Evolutionary conservation across 2,888 invertebrate genomes (phyloP), one percentile per base, ranked within the genome.

Genomic region (Eumerus sabulonum): DNA sequence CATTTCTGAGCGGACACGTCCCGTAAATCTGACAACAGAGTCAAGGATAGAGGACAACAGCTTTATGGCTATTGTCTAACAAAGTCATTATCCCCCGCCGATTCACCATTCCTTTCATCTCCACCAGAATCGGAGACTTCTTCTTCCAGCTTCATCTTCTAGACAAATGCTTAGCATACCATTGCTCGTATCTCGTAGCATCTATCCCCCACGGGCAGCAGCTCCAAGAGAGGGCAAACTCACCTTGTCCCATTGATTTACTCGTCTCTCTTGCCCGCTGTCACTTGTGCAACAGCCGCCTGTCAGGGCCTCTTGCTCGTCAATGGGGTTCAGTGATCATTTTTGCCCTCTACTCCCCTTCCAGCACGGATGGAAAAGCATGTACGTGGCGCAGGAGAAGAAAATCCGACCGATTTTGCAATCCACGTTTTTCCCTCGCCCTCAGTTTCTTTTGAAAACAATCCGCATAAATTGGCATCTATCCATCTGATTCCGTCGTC

Each of bases 241-340:
- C 63, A 68, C 67, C 77, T 67, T 77, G 73, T 73, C 77, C 73
- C 67, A 68, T 73, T 77, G 77, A 77, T 77, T 77, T 77, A 77
- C 73, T 67, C 67, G 59, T 67, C 66, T 50, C 50, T 62, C 45
- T 27, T 27, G 66, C n/a, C 47, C 3, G 42, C 62, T 68, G 77
- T 63, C 72, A 72, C 45, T 67, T 38, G 71, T 47, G 76, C 62
- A 57, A 45, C 62, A 60, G 53, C 73, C 51, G n/a, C 47, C 40
- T 27, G 48, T 67, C 67, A 67, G 36, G 14, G 56, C 62, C 44
- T 27, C 47, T 48, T 48, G 72, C 72, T 67, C 72, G 67, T 72
- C 72, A 77, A 57, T 51, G 18, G 14, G 19, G 14, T 11, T 13
- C 62, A 73, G 54, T 38, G 38, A 35, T 56, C 13, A 44, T 56